A percentile compares a stretch with the other conserved stretches of the same genome.
Evolutionary conservation across 2,797 vertebrate species (phyloP).

Genomic region (Potorous gilbertii): DNA sequence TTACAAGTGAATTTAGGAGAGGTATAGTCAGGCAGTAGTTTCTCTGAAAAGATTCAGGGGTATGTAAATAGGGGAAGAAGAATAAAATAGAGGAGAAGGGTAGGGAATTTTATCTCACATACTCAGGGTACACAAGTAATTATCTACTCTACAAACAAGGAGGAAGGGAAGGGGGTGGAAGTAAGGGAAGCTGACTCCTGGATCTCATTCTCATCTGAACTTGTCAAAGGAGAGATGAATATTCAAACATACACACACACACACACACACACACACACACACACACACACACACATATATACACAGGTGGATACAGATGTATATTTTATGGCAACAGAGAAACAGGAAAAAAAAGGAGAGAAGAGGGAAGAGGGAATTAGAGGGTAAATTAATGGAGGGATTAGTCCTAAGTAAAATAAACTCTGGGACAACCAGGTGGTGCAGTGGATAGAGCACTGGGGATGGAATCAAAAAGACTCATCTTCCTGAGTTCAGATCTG

Average conservation of each 20-base stretch:
- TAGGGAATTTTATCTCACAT: neutral
- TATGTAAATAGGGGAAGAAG: neutral
- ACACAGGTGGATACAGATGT: neutral
- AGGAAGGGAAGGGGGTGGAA: neutral
- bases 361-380: neutral
- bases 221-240: neutral
- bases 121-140: neutral
- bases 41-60: neutral
- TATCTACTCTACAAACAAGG: neutral
- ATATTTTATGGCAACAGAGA: neutral
- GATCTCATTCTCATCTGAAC: neutral
- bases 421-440: neutral
- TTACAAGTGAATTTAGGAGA: neutral
- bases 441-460: neutral
- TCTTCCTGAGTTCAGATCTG: neutral
- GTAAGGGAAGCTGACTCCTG: neutral
- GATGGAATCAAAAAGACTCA: neutral
- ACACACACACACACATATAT: neutral
- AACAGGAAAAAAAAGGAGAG: neutral
- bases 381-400: neutral
- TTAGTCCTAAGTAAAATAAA: neutral
- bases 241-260: neutral
- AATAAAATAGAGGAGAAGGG: neutral
- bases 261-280: neutral
- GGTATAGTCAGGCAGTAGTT: neutral